Percentiles rank a stretch among this genome's conserved stretches.
Evolutionary conservation across 2,113 vertebrate genomes (phyloP).

Genomic region (Nyctibius bracteatus): DNA sequence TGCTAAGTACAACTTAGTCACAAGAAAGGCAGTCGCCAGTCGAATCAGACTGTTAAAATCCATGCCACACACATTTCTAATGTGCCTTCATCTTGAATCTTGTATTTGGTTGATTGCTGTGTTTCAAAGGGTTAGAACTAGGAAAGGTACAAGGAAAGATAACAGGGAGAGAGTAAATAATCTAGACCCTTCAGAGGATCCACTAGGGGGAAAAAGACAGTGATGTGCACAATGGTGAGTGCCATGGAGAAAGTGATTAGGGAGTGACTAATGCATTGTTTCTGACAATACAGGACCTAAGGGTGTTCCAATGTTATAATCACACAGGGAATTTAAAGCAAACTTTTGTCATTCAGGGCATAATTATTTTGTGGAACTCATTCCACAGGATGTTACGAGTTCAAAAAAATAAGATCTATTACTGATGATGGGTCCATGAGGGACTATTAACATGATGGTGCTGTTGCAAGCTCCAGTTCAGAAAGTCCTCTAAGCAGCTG

Average conservation of each 20-base stretch:
- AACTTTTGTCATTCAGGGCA: conserved; percentile 55
- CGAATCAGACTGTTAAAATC: background rate
- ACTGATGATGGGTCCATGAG: conserved; percentile 23
- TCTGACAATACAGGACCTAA: conserved; percentile 45
- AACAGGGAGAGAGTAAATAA: background rate
- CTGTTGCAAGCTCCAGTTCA: background rate
- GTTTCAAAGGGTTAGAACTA: background rate
- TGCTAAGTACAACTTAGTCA: background rate
- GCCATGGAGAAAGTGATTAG: conserved; percentile 39
- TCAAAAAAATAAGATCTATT: conserved; percentile 42
- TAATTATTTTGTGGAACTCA: conserved; percentile 52
- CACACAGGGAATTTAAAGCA: conserved; percentile 29
- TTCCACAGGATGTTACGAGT: conserved; percentile 10
- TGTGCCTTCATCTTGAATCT: background rate
- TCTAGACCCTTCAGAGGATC: background rate
- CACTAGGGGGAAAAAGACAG: background rate
- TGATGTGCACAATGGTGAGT: conserved; percentile 25
- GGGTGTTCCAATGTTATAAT: conserved; percentile 5
- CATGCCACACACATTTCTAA: background rate
- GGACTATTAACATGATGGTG: conserved; percentile 39
- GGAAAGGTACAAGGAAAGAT: background rate
- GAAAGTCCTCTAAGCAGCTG: conserved; percentile 25
- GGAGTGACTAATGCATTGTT: conserved; percentile 50
- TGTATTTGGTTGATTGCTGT: background rate
- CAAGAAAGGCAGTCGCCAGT: background rate